Evolutionary conservation across 2,888 invertebrate genomes (phyloP).

Genomic region (Augiades crinisus): DNA sequence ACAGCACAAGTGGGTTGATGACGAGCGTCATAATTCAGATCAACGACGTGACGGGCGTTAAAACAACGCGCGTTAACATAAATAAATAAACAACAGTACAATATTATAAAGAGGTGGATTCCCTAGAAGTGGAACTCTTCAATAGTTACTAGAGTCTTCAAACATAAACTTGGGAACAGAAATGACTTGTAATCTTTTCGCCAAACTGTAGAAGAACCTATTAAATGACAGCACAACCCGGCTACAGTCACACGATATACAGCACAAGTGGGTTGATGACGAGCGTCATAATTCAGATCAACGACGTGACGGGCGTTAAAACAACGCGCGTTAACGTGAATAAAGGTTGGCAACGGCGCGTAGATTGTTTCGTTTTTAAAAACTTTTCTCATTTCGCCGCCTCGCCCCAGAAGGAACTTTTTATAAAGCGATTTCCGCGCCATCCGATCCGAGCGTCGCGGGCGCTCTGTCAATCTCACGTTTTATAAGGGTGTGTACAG

Average conservation of each 20-base stretch:
- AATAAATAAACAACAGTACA: too few relatives aligned
- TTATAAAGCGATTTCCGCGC: conserved; percentile 7
- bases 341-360: conserved; percentile 1
- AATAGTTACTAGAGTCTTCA: too few relatives aligned
- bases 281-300: neutral
- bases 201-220: too few relatives aligned
- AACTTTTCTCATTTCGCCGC: conserved; percentile 21
- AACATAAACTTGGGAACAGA: too few relatives aligned
- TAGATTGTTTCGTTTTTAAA: conserved; percentile 19
- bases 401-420: neutral
- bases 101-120: too few relatives aligned
- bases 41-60: neutral
- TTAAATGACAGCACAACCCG: too few relatives aligned
- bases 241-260: too few relatives aligned
- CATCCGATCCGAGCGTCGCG: conserved; percentile 2
- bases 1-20: too few relatives aligned
- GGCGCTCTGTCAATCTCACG: conserved; percentile 17
- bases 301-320: neutral
- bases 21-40: neutral
- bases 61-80: conserved; percentile 2
- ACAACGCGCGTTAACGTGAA: conserved; percentile 5
- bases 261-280: too few relatives aligned
- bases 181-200: too few relatives aligned
- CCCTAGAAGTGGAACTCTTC: too few relatives aligned
- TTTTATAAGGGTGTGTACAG: conserved; percentile 13